Conservation (phyloP, 2,113 vertebrate species). For the Raja brachyura region DNA sequence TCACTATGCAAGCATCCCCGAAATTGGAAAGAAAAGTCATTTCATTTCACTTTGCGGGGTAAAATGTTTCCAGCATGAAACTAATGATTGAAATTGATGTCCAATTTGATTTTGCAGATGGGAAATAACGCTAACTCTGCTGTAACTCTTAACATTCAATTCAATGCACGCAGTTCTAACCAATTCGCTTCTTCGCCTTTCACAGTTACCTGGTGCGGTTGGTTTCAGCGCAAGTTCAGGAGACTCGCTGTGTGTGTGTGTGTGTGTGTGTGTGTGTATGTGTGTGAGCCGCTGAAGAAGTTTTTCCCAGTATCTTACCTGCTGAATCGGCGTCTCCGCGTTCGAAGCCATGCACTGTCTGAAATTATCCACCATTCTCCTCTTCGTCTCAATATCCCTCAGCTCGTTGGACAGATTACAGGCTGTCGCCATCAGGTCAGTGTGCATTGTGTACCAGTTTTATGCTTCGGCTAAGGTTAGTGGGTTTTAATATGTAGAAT, state of each 20-base stretch:
- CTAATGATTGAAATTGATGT: not conserved
- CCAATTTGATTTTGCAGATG: not conserved
- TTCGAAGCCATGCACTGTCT: slow-evolving; percentile 8
- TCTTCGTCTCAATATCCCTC: not conserved
- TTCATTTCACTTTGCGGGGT: too few species aligned
- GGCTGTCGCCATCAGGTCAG: not conserved
- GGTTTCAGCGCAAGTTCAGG: not conserved
- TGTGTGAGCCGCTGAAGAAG: not conserved
- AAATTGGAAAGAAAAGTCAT: too few species aligned
- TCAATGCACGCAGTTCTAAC: not conserved
- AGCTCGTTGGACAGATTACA: not conserved
- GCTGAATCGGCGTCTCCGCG: not conserved
- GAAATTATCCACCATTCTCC: slow-evolving; percentile 14
- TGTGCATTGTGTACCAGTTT: not conserved
- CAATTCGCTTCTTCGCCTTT: not conserved
- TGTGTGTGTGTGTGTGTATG: not conserved
- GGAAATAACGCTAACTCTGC: not conserved
- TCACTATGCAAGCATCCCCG: too few species aligned
- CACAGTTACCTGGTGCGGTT: not conserved
- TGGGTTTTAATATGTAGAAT: too few species aligned
- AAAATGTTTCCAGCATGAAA: not conserved
- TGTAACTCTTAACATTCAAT: not conserved
- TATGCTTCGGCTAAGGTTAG: not conserved
- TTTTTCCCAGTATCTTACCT: not conserved
- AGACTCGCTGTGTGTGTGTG: not conserved